These are phyloP conservation scores for Caerostris darwini DNA, from an alignment of 1,140 invertebrate genomes.

Conservation along the genomic window DNA sequence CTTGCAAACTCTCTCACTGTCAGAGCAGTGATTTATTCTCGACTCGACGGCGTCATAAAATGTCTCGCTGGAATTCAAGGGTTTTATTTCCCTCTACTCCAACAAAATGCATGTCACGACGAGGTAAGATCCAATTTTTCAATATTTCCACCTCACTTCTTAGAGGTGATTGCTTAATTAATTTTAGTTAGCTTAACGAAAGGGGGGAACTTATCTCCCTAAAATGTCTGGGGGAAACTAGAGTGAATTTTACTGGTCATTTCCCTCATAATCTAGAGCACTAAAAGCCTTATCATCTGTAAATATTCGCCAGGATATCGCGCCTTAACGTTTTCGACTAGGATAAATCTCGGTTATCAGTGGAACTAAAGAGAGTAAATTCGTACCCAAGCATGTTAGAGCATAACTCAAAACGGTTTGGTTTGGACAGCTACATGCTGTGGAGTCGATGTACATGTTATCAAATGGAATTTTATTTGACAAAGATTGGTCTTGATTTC, in stretches of 20 bases:
- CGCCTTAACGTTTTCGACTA: neutral
- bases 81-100: slow-evolving; percentile 25
- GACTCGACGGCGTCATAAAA: slow-evolving; percentile 58
- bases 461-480: neutral
- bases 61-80: slow-evolving; percentile 23
- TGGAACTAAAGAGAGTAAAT: neutral
- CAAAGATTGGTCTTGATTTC: neutral
- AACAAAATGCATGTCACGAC: neutral
- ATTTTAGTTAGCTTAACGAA: neutral
- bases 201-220: neutral
- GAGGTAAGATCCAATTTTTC: slow-evolving; percentile 35
- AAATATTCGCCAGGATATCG: slow-evolving; percentile 14
- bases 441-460: neutral
- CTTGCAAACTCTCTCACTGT: slow-evolving; percentile 23
- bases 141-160: neutral
- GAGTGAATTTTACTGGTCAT: slow-evolving; percentile 1
- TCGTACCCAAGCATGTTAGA: neutral
- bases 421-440: neutral
- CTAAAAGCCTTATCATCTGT: neutral
- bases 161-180: neutral
- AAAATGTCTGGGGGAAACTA: neutral
- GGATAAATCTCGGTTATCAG: neutral
- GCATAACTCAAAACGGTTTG: neutral
- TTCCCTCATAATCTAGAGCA: neutral
- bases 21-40: slow-evolving; percentile 43